Conservation (phyloP, 1,140 invertebrate species). For the Stratiolaelaps scimitus region DNA sequence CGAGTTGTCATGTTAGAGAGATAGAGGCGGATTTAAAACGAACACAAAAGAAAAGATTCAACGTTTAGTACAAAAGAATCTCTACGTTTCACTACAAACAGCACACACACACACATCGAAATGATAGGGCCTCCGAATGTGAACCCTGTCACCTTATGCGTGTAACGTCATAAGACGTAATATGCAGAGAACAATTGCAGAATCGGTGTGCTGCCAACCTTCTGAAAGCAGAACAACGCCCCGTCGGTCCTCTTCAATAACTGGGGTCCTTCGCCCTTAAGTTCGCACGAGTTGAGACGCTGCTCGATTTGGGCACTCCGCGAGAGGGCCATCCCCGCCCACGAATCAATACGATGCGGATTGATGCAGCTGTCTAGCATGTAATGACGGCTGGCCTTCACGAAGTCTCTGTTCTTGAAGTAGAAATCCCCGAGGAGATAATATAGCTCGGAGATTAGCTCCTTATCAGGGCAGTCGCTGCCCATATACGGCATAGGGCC, state of each 20-base stretch:
- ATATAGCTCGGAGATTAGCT: slow-evolving; percentile 50
- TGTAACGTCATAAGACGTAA: neutral
- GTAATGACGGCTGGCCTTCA: slow-evolving; percentile 65
- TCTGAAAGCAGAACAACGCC: slow-evolving; percentile 13
- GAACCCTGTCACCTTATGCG: neutral
- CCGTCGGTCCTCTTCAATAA: neutral
- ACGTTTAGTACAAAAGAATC: neutral
- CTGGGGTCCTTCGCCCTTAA: slow-evolving; percentile 1
- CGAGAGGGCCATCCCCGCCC: slow-evolving; percentile 74
- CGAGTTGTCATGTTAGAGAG: neutral
- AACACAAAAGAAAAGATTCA: neutral
- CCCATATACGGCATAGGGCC: slow-evolving; percentile 28
- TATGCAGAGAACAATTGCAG: slow-evolving; percentile 25
- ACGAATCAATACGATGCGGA: slow-evolving; percentile 67
- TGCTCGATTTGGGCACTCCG: slow-evolving; percentile 64
- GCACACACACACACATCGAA: slow-evolving; percentile 30
- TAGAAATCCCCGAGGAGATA: slow-evolving; percentile 81
- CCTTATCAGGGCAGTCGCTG: slow-evolving; percentile 30
- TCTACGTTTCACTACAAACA: slow-evolving; percentile 30
- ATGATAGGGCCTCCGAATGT: no score
- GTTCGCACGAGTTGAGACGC: slow-evolving; percentile 57
- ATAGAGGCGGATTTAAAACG: no score
- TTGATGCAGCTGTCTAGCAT: slow-evolving; percentile 65
- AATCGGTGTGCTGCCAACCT: slow-evolving; percentile 18
- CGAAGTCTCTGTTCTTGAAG: slow-evolving; percentile 68